phyloP scores from a whole-genome alignment of 2,113 vertebrate species.

The Aplodontia rufa region DNA sequence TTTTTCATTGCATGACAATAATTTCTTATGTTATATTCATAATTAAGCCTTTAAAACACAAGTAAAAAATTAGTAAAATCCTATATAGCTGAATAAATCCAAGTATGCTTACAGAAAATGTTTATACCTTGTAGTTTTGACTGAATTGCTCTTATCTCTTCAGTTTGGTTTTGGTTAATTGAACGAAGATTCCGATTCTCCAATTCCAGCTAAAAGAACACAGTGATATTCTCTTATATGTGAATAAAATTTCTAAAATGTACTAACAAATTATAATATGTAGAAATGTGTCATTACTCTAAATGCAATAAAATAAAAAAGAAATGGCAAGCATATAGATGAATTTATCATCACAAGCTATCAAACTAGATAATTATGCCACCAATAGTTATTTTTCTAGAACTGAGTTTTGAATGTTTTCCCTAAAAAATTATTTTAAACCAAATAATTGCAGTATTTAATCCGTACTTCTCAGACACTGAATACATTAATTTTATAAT shows the following conservation, averaged over 20 bases:
- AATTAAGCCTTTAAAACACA: neutral
- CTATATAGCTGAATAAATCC: neutral
- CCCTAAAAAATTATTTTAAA: conserved; percentile 53
- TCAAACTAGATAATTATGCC: neutral
- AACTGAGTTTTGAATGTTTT: conserved; percentile 46
- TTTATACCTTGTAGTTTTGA: conserved; percentile 91
- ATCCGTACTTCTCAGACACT: conserved; percentile 2
- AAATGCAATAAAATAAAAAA: conserved; percentile 12
- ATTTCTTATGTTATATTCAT: neutral
- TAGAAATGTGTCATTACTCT: neutral
- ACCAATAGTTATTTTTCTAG: conserved; percentile 33
- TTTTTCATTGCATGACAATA: neutral
- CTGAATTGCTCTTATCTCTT: conserved; percentile 91
- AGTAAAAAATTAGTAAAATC: conserved; percentile 26
- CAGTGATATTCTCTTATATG: conserved; percentile 62
- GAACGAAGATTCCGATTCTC: conserved; percentile 94
- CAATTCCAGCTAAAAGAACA: conserved; percentile 91
- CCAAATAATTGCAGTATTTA: conserved; percentile 45
- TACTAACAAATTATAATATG: conserved; percentile 3
- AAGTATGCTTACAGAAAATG: neutral
- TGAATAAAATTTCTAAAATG: conserved; percentile 45
- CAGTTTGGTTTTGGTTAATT: conserved; percentile 92
- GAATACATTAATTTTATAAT: conserved; percentile 35
- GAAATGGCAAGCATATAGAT: conserved; percentile 17
- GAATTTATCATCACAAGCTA: neutral